Conservation (phyloP, 2,797 vertebrate genomes). For the Danio kyathit region DNA sequence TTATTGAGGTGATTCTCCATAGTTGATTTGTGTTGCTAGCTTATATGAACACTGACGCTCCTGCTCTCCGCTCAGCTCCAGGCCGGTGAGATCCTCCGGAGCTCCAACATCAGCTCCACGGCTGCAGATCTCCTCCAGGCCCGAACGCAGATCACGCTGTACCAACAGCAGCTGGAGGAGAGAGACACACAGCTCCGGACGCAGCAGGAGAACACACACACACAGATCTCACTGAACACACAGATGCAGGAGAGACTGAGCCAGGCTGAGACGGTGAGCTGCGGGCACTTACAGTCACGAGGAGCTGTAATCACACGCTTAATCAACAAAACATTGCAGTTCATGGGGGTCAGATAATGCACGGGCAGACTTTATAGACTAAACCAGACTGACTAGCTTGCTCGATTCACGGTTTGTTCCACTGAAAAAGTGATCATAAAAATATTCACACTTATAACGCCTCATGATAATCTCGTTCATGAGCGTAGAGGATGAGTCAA, state of each 20-base stretch:
- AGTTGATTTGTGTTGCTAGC: neutral
- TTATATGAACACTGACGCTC: neutral
- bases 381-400: too few relatives aligned
- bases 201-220: slow-evolving; percentile 80
- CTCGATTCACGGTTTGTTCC: too few relatives aligned
- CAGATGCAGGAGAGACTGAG: slow-evolving; percentile 81
- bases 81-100: slow-evolving; percentile 92
- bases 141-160: slow-evolving; percentile 87
- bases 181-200: slow-evolving; percentile 77
- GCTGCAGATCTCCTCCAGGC: slow-evolving; percentile 92
- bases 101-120: slow-evolving; percentile 90
- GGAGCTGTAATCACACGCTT: too few relatives aligned
- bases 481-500: too few relatives aligned
- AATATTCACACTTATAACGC: too few relatives aligned
- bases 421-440: too few relatives aligned
- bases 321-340: too few relatives aligned
- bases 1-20: too few relatives aligned
- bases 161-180: slow-evolving; percentile 90
- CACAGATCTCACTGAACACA: slow-evolving; percentile 78
- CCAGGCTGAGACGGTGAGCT: slow-evolving; percentile 82
- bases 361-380: too few relatives aligned
- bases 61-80: slow-evolving; percentile 82
- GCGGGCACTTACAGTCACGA: neutral
- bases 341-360: too few relatives aligned
- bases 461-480: too few relatives aligned